Base-by-base conservation (phyloP, 2,888 invertebrate genomes). In the Eupithecia subfuscata region DNA sequence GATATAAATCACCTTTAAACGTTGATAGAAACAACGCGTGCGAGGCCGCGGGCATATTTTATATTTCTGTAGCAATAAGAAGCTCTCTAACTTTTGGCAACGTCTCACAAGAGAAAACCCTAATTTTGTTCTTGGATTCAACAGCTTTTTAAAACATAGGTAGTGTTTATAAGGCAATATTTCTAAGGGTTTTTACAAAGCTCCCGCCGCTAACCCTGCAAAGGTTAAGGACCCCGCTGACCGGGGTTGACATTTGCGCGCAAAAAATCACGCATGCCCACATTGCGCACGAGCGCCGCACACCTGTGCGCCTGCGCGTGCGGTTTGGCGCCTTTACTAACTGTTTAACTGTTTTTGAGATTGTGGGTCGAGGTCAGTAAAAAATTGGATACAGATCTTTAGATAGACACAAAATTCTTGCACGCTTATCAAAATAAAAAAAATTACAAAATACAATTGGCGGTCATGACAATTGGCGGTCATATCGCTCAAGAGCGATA, bases 241-340 rank as follows among this genome's bases (percentile, higher is more conserved):
- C 85, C 87, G 84, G 74, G 34, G 69, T 74, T 87, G 89, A 84
- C 88, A 88, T 89, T 85, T 80, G 81, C 80, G 75, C 81, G 85
- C 82, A 86, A 88, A 88, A 87, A 89, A 88, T 88, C 89, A 88
- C 86, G 84, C 71, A 75, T 52, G 34, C 64, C 34, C 60, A 60
- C 64, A 34, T 22, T 71, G 79, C 71, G 75, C 71, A 79, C 70
- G 75, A n/a, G 76, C 76, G 71, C 67, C 80, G 75, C 80, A 80
- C 83, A 83, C 83, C 84, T 85, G 76, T 78, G 56, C 16, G 71
- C 40, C 70, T 71, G 73, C 73, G 77, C 40, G 56, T 74, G 71
- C 73, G 75, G 76, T 75, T 71, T 68, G 64, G 12, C 63, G 73
- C 73, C 73, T 68, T 65, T 75, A 67, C 4, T 40, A n/a, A n/a